These are phyloP conservation scores for Conger conger DNA, from an alignment of 2,113 vertebrate species.

Conservation along the genomic window DNA sequence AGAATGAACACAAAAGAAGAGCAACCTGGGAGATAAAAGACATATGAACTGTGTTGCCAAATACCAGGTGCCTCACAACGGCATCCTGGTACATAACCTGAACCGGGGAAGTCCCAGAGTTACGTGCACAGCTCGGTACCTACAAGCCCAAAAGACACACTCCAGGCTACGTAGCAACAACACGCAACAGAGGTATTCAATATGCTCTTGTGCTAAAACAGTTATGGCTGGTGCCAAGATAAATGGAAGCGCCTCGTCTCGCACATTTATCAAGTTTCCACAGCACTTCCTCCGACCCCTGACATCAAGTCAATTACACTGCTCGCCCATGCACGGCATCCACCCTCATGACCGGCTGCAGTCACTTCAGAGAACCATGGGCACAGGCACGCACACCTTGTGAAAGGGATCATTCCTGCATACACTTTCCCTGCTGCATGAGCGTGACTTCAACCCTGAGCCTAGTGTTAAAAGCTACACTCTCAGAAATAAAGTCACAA, in stretches of 20 bases:
- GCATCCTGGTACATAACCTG: background rate
- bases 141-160: background rate
- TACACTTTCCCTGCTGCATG: no score
- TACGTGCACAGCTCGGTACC: no score
- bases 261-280: slow-evolving; percentile 1
- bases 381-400: background rate
- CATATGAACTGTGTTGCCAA: background rate
- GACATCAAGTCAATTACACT: background rate
- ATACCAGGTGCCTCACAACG: background rate
- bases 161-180: background rate
- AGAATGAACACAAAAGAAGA: background rate
- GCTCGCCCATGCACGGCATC: background rate
- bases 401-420: background rate
- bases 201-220: background rate
- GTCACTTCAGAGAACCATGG: background rate
- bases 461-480: no score
- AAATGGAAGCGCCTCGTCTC: background rate
- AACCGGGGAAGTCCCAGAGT: no score
- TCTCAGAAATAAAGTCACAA: no score
- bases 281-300: background rate
- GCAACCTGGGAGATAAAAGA: background rate
- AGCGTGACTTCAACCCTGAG: no score
- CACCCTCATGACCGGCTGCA: background rate
- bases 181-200: background rate
- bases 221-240: slow-evolving; percentile 1